These are phyloP conservation scores for Miniopterus natalensis DNA, from an alignment of 2,113 vertebrate genomes.

Conservation along the genomic window DNA sequence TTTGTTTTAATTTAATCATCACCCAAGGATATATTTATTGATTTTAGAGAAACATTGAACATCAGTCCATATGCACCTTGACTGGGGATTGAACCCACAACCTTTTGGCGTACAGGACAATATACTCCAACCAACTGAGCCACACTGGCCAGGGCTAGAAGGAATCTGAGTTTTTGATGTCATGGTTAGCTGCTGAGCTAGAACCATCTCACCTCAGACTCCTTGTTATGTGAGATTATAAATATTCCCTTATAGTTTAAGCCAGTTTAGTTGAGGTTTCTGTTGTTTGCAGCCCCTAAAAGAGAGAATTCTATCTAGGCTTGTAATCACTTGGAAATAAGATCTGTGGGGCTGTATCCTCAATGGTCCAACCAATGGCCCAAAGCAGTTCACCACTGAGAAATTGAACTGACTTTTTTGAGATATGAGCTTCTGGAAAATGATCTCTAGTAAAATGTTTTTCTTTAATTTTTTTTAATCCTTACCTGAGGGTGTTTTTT, in stretches of 20 bases:
- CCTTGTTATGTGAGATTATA: background rate
- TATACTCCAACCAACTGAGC: too few relatives aligned
- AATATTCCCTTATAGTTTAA: slow-evolving; percentile 15
- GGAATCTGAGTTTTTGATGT: slow-evolving; percentile 27
- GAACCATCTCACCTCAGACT: background rate
- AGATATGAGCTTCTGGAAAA: slow-evolving; percentile 7
- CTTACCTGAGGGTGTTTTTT: too few relatives aligned
- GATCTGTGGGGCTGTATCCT: background rate
- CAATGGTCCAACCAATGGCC: background rate
- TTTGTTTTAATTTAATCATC: too few relatives aligned
- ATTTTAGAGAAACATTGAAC: too few relatives aligned
- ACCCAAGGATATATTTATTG: too few relatives aligned
- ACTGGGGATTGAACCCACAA: too few relatives aligned
- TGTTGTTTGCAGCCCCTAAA: slow-evolving; percentile 38
- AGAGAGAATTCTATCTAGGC: slow-evolving; percentile 1
- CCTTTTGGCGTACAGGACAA: too few relatives aligned
- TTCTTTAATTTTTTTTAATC: background rate
- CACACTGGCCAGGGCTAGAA: background rate
- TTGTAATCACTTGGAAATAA: slow-evolving; percentile 23
- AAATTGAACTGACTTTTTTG: background rate
- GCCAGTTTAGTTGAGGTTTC: background rate
- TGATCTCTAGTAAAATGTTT: slow-evolving; percentile 21
- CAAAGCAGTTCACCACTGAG: background rate
- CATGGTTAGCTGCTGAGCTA: background rate
- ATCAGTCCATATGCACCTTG: too few relatives aligned